These are phyloP conservation scores for Nothobranchius furzeri DNA, from an alignment of 2,113 vertebrate species.

Conservation along the genomic window DNA sequence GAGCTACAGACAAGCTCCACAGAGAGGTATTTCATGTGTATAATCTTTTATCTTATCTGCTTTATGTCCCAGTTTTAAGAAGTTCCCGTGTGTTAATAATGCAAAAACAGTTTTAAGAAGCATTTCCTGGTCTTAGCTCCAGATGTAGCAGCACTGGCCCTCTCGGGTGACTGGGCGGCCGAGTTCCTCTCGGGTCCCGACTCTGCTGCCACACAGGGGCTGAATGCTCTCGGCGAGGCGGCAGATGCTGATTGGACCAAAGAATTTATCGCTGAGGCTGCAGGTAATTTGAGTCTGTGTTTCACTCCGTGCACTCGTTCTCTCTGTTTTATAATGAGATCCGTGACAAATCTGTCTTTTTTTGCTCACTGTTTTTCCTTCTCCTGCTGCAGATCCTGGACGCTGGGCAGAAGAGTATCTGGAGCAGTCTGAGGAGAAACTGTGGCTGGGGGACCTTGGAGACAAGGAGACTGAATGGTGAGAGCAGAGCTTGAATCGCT, in stretches of 20 bases:
- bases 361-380: not conserved
- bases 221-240: slow-evolving; percentile 77
- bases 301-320: not conserved
- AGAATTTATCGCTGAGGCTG: slow-evolving; percentile 95
- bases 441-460: slow-evolving; percentile 94
- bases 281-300: slow-evolving; percentile 77
- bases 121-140: slow-evolving; percentile 80
- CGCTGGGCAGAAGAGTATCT: slow-evolving; percentile 98
- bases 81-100: not conserved
- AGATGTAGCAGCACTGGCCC: slow-evolving; percentile 92
- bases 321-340: slow-evolving; percentile 11
- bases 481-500: slow-evolving; percentile 62
- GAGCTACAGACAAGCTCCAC: slow-evolving; percentile 91
- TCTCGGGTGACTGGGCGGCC: slow-evolving; percentile 94
- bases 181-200: slow-evolving; percentile 89
- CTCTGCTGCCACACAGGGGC: slow-evolving; percentile 76
- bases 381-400: slow-evolving; percentile 84
- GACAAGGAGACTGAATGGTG: slow-evolving; percentile 83
- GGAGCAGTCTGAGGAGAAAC: slow-evolving; percentile 96
- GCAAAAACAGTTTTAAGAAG: not conserved
- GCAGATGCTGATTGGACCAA: slow-evolving; percentile 94
- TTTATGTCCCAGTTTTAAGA: not conserved
- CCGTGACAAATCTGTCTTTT: slow-evolving; percentile 1
- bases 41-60: not conserved
- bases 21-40: slow-evolving; percentile 83